Percentiles rank a stretch among this genome's conserved stretches.
Conservation (phyloP, 53 echinoderm and acorn worm species). For the Apostichopus leukothele region DNA sequence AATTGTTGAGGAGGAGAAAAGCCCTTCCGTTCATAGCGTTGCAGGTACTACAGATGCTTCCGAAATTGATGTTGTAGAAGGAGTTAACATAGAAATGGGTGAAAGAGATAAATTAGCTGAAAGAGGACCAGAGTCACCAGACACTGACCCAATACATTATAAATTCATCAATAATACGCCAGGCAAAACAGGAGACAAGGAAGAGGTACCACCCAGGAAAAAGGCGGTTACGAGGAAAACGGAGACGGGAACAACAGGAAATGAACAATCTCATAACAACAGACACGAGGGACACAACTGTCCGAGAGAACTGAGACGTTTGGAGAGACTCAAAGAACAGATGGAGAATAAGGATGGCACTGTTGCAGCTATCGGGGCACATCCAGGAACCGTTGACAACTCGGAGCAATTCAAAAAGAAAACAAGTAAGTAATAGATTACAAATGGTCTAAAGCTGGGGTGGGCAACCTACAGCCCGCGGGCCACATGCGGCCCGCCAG, state of each 20-base stretch:
- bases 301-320: constrained; percentile 35
- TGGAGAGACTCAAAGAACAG: constrained; percentile 17
- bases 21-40: neutral
- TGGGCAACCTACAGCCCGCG: too few species aligned
- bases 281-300: constrained; percentile 46
- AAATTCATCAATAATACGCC: neutral
- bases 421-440: too few species aligned
- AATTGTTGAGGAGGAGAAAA: neutral
- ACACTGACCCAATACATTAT: too few species aligned
- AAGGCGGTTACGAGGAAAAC: neutral
- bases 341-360: neutral
- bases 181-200: neutral
- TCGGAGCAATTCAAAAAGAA: too few species aligned
- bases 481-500: too few species aligned
- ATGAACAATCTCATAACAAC: neutral
- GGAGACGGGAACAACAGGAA: neutral
- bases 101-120: too few species aligned
- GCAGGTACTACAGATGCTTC: neutral
- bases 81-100: too few species aligned
- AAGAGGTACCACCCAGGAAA: neutral
- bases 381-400: too few species aligned
- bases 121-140: too few species aligned
- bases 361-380: too few species aligned
- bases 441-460: too few species aligned
- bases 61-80: neutral